Evolutionary conservation across 2,113 vertebrate species (phyloP).

Genomic region (Acrocephalus arundinaceus): DNA sequence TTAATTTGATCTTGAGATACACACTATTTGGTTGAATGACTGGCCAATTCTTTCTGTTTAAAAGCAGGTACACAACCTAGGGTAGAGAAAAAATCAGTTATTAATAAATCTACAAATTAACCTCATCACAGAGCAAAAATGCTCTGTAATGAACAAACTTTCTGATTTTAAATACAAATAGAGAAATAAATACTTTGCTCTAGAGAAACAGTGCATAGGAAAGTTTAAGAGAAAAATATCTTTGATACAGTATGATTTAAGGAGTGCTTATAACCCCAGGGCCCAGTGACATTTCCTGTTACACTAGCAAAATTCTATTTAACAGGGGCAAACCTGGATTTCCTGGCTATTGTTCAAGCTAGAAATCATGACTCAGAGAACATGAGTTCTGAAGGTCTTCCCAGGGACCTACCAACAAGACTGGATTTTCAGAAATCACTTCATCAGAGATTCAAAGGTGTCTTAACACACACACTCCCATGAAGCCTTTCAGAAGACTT

Average conservation of each 20-base stretch:
- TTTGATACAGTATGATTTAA: background rate
- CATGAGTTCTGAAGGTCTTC: background rate
- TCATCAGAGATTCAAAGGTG: background rate
- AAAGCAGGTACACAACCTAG: background rate
- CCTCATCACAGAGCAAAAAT: background rate
- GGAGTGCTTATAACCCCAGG: background rate
- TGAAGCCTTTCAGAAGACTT: background rate
- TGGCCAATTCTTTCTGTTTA: background rate
- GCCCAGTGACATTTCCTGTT: background rate
- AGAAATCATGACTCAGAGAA: background rate
- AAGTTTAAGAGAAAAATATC: background rate
- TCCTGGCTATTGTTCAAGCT: background rate
- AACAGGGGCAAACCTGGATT: background rate
- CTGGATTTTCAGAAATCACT: background rate
- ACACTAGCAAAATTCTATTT: background rate
- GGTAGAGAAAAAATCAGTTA: background rate
- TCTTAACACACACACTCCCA: background rate
- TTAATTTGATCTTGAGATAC: constrained; percentile 11
- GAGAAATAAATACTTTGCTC: background rate
- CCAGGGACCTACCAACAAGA: background rate
- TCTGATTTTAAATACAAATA: background rate
- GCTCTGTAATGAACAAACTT: background rate
- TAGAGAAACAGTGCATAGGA: background rate
- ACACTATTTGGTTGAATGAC: background rate
- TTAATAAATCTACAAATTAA: background rate